phyloP scores from a whole-genome alignment of 1,140 invertebrate genomes.

The Trissolcus basalis region DNA sequence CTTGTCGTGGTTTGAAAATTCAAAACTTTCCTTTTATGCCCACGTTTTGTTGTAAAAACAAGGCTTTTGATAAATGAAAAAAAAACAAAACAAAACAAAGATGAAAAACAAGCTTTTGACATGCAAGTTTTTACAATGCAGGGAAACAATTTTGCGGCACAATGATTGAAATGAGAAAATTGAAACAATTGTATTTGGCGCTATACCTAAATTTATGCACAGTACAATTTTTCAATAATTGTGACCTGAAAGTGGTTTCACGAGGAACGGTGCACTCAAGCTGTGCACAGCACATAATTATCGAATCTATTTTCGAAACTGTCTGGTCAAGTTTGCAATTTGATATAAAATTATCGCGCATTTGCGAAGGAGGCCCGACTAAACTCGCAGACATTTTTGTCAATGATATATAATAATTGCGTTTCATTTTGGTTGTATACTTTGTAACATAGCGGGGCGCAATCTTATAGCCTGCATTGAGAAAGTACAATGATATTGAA shows the following conservation, averaged over 20 bases:
- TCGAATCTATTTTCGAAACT: conserved; percentile 50
- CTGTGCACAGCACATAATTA: conserved; percentile 38
- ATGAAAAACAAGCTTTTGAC: no score
- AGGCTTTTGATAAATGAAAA: background rate
- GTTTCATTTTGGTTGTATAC: no score
- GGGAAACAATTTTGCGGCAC: no score
- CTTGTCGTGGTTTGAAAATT: no score
- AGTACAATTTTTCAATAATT: background rate
- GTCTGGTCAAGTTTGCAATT: conserved; percentile 43
- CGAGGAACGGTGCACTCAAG: conserved; percentile 19
- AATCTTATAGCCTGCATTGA: conserved; percentile 50
- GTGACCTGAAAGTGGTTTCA: background rate
- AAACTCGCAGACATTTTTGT: no score
- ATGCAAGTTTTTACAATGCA: no score
- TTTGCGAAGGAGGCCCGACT: conserved; percentile 37
- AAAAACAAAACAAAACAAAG: background rate
- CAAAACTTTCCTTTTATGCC: no score
- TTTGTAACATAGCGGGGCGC: conserved; percentile 49
- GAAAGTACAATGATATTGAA: conserved; percentile 55
- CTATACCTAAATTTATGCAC: no score
- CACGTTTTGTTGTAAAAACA: no score
- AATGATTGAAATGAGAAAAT: no score
- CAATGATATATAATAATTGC: no score
- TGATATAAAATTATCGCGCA: conserved; percentile 12
- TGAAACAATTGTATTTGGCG: no score